Evolutionary conservation across 2,113 vertebrate genomes (phyloP).

Genomic region (Rattus rattus): DNA sequence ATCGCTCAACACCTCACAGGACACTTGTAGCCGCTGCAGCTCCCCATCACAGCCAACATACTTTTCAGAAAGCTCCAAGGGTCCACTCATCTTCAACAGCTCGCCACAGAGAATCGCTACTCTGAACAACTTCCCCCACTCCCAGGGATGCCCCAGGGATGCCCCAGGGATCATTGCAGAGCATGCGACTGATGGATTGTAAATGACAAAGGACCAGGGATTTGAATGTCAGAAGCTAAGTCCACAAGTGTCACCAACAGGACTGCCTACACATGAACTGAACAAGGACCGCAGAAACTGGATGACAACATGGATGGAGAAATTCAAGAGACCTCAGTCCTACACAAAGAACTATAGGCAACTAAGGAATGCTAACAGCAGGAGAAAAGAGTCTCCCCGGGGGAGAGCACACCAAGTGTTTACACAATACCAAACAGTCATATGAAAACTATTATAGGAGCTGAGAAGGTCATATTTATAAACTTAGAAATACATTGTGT

Average conservation of each 20-base stretch:
- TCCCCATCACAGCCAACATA: no score
- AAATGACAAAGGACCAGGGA: neutral
- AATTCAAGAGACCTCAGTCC: neutral
- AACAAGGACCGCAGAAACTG: neutral
- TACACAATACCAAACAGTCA: neutral
- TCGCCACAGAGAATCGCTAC: no score
- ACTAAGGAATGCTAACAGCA: neutral
- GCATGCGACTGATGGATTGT: neutral
- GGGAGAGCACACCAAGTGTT: neutral
- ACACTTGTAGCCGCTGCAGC: no score
- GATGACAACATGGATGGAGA: neutral
- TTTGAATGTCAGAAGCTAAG: neutral
- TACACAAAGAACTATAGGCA: neutral
- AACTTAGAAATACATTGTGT: neutral
- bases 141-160: no score
- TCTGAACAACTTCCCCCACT: no score
- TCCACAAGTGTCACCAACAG: neutral
- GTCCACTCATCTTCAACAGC: no score
- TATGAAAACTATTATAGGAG: neutral
- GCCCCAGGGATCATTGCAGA: neutral
- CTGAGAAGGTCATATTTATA: neutral
- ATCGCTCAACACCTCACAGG: no score
- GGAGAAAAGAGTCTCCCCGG: neutral
- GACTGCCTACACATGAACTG: neutral
- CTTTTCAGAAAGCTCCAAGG: no score